Base-by-base conservation (phyloP, 1,140 invertebrate species). In the Steinernema feltiae region DNA sequence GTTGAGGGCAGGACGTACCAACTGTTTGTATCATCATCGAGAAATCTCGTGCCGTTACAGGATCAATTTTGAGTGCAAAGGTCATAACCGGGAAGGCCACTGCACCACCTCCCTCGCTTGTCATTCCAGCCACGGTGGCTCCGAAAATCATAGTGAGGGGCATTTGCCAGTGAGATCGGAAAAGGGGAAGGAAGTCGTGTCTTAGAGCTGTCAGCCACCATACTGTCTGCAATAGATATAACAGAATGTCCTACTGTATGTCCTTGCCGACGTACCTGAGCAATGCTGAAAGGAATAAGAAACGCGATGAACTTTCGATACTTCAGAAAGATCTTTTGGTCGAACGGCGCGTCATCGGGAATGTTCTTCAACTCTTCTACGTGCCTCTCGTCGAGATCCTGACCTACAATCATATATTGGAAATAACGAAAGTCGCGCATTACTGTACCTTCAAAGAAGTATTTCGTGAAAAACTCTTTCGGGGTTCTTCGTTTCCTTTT, bases 71-170 rank as follows among this genome's bases (percentile, higher is more conserved):
- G 27, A 85, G 75, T 21, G 78, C 78, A 30, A 85, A 76, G 0
- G 84, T 85, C 82, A 85, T 84, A 3, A 85, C 84, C 15, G 84
- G 84, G 74, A 85, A 84, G 24, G 82, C 81, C 1, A 84, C 79
- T 1, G 82, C 80, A 63, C 82, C 82, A 32, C 80, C 81, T 30
- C 82, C 82, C 73, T 77, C 32, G 69, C 76, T 24, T 32, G 72
- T 77, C 48, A 77, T 77, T 24, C 72, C 73, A 18, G 48, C 76
- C 1, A 77, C 48, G 18, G 72, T 31, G 0, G 76, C 76, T 53
- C 71, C 76, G 7, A 77, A 30, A 30, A 77, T 30, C 76, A 77
- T 77, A 18, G 76, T 77, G 2, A 77, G 48, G 1, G 76, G 76
- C 76, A 77, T 77, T 24, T 73, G 76, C 76, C 76, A 77, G 29